Base-by-base conservation (phyloP, 2,888 invertebrate species). In the Apeira syringaria region DNA sequence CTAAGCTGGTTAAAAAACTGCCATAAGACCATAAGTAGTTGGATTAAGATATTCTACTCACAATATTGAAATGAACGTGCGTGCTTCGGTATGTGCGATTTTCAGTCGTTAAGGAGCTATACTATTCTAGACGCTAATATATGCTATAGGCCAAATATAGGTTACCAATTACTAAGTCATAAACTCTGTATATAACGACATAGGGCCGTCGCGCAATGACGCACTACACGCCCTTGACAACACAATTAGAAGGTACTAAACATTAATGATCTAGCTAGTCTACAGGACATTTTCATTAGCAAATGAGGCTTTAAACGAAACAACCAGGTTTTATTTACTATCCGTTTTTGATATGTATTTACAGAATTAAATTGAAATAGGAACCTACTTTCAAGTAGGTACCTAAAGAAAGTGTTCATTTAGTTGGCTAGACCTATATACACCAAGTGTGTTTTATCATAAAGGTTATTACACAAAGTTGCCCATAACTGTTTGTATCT, bases 141-240 rank as follows among this genome's bases (percentile, higher is more conserved):
- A n/a, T n/a, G n/a, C n/a, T n/a, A n/a, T n/a, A n/a, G n/a, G n/a
- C n/a, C n/a, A n/a, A n/a, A n/a, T n/a, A n/a, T 22, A 26, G 31
- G 45, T 45, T 24, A 39, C 11, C 13, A 20, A 45, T 39, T 27
- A 40, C 34, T 29, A 17, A 35, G 31, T 40, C 35, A 27, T 46
- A 46, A 35, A 40, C 35, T 20, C 28, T 26, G 33, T 27, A 26
- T 27, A 28, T 27, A 10, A 47, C 28, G 34, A 41, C 28, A 48
- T 44, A 53, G 41, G 33, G 27, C 35, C 9, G 40, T 35, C 26
- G 10, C 33, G 26, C 28, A 31, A 47, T 71, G 68, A 70, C 65
- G 68, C 62, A 65, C 60, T 48, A 51, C 37, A 32, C 50, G 68
- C 55, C 74, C 76, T 74, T 70, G 68, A 40, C 18, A 49, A 56